Evolutionary conservation across 2,888 invertebrate genomes (phyloP).

Genomic region (Arenicola marina): DNA sequence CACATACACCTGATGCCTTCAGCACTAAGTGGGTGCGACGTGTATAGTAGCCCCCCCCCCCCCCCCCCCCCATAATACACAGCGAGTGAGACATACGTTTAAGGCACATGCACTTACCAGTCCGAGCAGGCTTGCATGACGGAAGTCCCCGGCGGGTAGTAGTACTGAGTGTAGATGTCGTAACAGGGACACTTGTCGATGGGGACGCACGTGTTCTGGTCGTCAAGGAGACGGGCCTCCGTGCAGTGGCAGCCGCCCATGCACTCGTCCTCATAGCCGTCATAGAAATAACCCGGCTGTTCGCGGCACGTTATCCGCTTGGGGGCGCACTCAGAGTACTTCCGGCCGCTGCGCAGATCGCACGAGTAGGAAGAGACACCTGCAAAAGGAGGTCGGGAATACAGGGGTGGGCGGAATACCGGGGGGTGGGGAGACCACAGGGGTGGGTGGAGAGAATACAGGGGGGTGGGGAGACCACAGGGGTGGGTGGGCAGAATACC

Average conservation of each 20-base stretch:
- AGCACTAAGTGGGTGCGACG: too few species aligned
- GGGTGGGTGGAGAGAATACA: too few species aligned
- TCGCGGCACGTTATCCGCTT: not conserved
- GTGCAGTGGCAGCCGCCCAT: not conserved
- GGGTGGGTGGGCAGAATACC: too few species aligned
- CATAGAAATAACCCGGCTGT: not conserved
- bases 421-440: too few species aligned
- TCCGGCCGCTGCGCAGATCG: not conserved
- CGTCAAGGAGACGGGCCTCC: not conserved
- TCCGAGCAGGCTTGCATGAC: not conserved
- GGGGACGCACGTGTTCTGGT: not conserved
- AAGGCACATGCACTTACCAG: conserved; percentile 5
- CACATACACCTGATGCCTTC: too few species aligned
- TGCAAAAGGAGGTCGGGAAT: too few species aligned
- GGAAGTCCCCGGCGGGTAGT: not conserved
- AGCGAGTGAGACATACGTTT: too few species aligned
- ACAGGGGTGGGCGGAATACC: too few species aligned
- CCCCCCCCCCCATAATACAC: too few species aligned
- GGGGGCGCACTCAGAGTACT: not conserved
- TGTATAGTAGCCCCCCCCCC: too few species aligned
- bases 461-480: too few species aligned
- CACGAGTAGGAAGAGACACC: not conserved
- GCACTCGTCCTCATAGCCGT: not conserved
- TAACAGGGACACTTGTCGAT: conserved; percentile 2
- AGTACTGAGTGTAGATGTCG: not conserved